phyloP scores from a whole-genome alignment of 2,797 vertebrate species.

The Molossus molossus region DNA sequence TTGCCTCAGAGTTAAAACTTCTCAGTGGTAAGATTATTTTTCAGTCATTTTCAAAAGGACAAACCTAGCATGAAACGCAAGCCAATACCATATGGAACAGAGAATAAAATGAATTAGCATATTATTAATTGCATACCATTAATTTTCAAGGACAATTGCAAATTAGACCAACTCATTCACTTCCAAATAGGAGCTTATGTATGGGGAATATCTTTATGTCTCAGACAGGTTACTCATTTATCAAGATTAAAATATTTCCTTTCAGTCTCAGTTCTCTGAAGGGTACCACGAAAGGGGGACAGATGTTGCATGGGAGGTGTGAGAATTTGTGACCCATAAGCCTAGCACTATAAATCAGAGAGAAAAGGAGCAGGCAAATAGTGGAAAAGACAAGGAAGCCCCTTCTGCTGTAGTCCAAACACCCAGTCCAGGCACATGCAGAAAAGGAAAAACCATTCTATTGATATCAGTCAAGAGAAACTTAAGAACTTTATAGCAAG shows the following conservation, averaged over 20 bases:
- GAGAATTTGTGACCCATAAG: conserved; percentile 62
- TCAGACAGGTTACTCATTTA: conserved; percentile 80
- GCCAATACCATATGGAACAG: conserved; percentile 83
- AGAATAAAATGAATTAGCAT: conserved; percentile 84
- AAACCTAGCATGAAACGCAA: conserved; percentile 72
- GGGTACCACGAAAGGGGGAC: conserved; percentile 66
- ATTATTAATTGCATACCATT: conserved; percentile 84
- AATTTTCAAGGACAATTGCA: conserved; percentile 86
- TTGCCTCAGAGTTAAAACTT: conserved; percentile 65
- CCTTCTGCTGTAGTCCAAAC: background rate
- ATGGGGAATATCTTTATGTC: conserved; percentile 78
- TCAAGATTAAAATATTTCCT: conserved; percentile 82
- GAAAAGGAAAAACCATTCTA: conserved; percentile 68
- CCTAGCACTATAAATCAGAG: conserved; percentile 53
- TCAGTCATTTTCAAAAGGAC: conserved; percentile 77
- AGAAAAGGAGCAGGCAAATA: conserved; percentile 64
- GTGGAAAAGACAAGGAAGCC: conserved; percentile 18
- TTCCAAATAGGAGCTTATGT: conserved; percentile 76
- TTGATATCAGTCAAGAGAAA: conserved; percentile 61
- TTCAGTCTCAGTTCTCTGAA: conserved; percentile 76
- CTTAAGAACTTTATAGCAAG: conserved; percentile 61
- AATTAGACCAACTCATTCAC: conserved; percentile 79
- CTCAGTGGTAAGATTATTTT: conserved; percentile 74
- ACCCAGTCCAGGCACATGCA: conserved; percentile 37
- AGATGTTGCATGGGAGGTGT: conserved; percentile 79